Evolutionary conservation across 2,888 invertebrate species (phyloP), one percentile per base, ranked within the genome.

Genomic region (Leptodirus hochenwartii): DNA sequence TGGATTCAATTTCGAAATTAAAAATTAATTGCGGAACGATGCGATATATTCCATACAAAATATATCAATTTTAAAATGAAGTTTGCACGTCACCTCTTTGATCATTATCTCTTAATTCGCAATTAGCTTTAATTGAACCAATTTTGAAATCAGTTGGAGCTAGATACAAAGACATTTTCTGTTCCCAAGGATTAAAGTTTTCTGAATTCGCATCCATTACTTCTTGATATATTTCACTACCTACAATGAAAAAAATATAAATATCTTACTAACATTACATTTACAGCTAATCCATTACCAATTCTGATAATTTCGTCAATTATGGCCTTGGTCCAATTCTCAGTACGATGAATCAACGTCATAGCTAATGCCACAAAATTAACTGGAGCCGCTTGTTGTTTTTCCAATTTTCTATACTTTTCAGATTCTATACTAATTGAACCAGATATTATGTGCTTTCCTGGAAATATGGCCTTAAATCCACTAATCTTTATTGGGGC

Each of bases 281-380:
- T n/a, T n/a, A n/a, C 8, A 20, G 20, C 20, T n/a, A 20, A 8
- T 8, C n/a, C 20, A n/a, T 20, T n/a, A n/a, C 20, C 20, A 20
- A 20, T 20, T 20, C 20, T 8, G 8, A 20, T n/a, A n/a, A 69
- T 55, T 23, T 63, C 62, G 34, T 62, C 67, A 3, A 65, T 43
- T 0, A 71, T 66, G n/a, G 61, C 59, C 3, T 56, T 50, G 4
- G 66, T 63, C 73, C 73, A 74, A 4, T 63, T 54, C 25, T 59
- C 58, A 0, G 69, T 59, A 4, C 63, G 58, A 5, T 69, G 62
- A 0, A 69, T 45, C 37, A 62, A 56, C 0, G 66, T 57, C 69
- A 71, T 69, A 12, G 64, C 65, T 0, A 65, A 53, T 0, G 64
- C 59, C 1, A 65, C 62, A 0, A 70, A 45, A 0, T 70, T 67